A percentile compares a stretch with the other conserved stretches of the same genome.
phyloP scores from a whole-genome alignment of 2,888 invertebrate species.

The Dusona sp. region DNA sequence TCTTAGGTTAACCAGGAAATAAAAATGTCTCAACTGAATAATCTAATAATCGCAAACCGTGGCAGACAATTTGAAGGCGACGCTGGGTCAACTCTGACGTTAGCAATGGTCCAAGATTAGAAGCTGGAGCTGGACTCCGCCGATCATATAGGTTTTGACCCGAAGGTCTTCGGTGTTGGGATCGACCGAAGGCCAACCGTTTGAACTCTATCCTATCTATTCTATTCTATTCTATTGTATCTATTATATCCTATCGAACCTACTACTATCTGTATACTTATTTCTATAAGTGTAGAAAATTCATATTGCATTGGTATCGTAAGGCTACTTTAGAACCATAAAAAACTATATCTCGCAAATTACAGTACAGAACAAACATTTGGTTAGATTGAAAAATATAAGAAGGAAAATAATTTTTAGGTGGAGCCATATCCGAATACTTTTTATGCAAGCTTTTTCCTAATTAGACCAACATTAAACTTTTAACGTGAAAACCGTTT shows the following conservation, averaged over 20 bases:
- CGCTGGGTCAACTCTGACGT: neutral
- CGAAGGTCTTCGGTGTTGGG: neutral
- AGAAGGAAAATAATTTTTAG: neutral
- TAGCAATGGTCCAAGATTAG: neutral
- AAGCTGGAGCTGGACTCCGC: neutral
- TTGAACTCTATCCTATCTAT: neutral
- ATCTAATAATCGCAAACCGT: neutral
- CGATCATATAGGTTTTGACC: neutral
- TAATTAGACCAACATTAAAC: neutral
- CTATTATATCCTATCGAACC: too few species aligned
- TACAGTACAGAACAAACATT: neutral
- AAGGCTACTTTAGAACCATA: neutral
- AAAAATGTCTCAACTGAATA: neutral
- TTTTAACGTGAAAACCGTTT: neutral
- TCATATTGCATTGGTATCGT: neutral
- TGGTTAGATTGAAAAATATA: neutral
- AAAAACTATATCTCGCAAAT: neutral
- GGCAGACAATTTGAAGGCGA: neutral
- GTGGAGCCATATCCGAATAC: neutral
- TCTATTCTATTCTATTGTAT: too few species aligned
- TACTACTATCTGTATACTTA: too few species aligned
- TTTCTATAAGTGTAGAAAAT: neutral
- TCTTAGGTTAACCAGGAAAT: too few species aligned
- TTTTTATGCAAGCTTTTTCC: neutral
- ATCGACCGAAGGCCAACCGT: too few species aligned